Conservation (phyloP, 2,888 invertebrate species). For the Diaphora mendica region DNA sequence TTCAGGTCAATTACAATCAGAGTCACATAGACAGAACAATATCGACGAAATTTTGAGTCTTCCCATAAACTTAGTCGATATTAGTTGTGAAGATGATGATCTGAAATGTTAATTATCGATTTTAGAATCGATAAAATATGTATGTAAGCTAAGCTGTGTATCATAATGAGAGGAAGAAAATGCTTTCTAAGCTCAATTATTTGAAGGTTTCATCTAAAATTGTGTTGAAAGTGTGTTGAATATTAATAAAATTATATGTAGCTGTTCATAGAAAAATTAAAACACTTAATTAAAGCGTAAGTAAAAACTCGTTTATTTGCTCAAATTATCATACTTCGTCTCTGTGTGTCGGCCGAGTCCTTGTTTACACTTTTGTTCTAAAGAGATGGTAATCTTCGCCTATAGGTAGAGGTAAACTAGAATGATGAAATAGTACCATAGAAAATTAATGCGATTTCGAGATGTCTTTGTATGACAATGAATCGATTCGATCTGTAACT, state of each 20-base stretch:
- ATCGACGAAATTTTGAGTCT: not conserved
- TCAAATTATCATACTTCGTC: not conserved
- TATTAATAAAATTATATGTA: not conserved
- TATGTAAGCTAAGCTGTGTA: not conserved
- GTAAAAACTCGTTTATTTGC: not conserved
- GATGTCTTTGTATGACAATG: not conserved
- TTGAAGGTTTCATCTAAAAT: no score
- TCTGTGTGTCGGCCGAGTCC: not conserved
- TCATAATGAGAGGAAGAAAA: not conserved
- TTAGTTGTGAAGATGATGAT: not conserved
- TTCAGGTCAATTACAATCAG: slow-evolving; percentile 6
- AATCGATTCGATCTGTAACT: not conserved
- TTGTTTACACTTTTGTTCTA: not conserved
- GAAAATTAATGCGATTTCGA: not conserved
- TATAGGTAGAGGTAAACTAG: not conserved
- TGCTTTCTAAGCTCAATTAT: no score
- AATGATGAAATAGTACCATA: not conserved
- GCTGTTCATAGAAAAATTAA: no score
- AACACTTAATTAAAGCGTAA: not conserved
- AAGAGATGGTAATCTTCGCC: not conserved
- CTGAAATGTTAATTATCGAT: not conserved
- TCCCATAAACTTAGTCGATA: not conserved
- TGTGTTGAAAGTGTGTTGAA: no score
- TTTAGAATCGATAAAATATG: not conserved
- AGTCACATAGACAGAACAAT: not conserved